Conservation (phyloP, 2,888 invertebrate genomes). For the Siphlonurus alternatus region DNA sequence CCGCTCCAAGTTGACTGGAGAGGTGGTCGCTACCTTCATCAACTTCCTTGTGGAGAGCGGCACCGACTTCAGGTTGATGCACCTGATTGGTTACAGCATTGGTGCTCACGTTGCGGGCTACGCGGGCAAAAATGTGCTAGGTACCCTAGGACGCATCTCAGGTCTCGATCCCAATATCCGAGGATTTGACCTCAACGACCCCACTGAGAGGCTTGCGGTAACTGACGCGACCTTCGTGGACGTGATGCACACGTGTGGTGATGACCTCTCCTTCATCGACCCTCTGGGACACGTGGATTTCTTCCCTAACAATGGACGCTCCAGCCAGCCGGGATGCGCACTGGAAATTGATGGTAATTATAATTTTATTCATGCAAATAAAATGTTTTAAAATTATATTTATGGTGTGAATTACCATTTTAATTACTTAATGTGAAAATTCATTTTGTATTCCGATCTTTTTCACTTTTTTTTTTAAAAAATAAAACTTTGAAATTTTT, state of each 20-base stretch:
- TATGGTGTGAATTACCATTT: too few relatives aligned
- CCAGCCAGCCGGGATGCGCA: constrained; percentile 50
- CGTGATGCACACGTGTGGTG: constrained; percentile 54
- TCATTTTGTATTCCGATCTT: too few relatives aligned
- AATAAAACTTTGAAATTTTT: too few relatives aligned
- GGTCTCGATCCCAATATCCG: constrained; percentile 51
- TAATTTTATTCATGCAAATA: too few relatives aligned
- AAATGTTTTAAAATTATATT: too few relatives aligned
- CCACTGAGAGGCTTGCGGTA: constrained; percentile 35
- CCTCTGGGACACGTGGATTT: constrained; percentile 55
- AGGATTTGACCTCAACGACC: constrained; percentile 32
- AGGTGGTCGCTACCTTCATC: constrained; percentile 21
- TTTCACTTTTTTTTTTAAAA: too few relatives aligned
- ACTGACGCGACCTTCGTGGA: constrained; percentile 56
- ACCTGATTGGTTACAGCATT: constrained; percentile 25
- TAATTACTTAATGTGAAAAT: too few relatives aligned
- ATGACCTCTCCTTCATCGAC: constrained; percentile 39
- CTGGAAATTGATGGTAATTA: constrained; percentile 24
- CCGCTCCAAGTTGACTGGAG: constrained; percentile 19
- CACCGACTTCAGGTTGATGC: constrained; percentile 19
- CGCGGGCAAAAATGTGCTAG: constrained; percentile 16
- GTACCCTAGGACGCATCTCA: constrained; percentile 12
- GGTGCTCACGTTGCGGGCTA: constrained; percentile 26
- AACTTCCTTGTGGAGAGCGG: constrained; percentile 20
- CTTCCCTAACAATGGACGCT: constrained; percentile 51